These are phyloP conservation scores for Hydrolagus colliei DNA, from an alignment of 2,797 vertebrate species.

Conservation along the genomic window DNA sequence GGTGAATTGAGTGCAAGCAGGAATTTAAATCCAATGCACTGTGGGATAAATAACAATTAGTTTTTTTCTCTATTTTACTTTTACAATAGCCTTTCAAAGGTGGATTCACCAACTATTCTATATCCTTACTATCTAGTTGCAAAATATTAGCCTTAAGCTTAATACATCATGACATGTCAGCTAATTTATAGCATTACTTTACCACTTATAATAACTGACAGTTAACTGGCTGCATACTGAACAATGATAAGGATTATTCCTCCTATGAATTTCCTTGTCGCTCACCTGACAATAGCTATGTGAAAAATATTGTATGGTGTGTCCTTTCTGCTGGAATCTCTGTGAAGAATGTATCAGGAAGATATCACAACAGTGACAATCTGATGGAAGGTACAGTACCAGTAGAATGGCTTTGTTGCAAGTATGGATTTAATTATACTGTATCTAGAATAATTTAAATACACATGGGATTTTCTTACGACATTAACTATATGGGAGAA, in stretches of 20 bases:
- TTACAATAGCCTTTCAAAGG: not conserved
- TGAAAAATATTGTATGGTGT: not conserved
- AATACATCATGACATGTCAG: constrained; percentile 3
- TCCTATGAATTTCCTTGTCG: not conserved
- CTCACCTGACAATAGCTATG: too few relatives aligned
- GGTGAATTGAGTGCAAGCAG: not conserved
- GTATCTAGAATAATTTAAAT: too few relatives aligned
- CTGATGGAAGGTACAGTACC: not conserved
- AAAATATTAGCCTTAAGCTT: not conserved
- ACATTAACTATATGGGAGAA: too few relatives aligned
- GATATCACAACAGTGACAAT: not conserved
- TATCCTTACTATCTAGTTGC: not conserved
- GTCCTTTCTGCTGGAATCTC: not conserved
- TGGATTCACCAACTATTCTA: not conserved
- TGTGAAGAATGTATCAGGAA: not conserved
- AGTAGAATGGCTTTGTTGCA: not conserved
- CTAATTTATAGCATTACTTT: constrained; percentile 8
- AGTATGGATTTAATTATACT: too few relatives aligned
- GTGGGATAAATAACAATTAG: not conserved
- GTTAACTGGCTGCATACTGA: not conserved
- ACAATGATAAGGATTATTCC: not conserved
- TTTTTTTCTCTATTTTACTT: not conserved
- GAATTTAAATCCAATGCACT: not conserved
- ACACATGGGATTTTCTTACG: too few relatives aligned
- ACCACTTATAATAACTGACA: not conserved